A percentile compares a stretch with the other conserved stretches of the same genome.
These are phyloP conservation scores for Babyrousa celebensis DNA, from an alignment of 2,797 vertebrate genomes.

Conservation along the genomic window DNA sequence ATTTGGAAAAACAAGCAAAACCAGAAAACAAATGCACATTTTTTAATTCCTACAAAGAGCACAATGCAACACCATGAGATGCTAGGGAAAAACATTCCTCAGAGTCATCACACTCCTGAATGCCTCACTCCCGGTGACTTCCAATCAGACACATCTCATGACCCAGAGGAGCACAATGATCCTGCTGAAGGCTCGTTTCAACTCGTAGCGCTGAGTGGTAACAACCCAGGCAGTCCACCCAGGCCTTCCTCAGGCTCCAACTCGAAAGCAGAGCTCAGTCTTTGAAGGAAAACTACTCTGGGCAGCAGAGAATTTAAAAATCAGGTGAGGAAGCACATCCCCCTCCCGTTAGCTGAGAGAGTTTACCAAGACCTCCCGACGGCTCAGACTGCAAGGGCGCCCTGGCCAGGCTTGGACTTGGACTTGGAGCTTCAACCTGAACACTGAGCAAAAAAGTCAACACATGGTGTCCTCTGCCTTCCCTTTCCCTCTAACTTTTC, in stretches of 20 bases:
- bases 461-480: not conserved
- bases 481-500: not conserved
- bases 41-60: not conserved
- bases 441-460: not conserved
- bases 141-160: not conserved
- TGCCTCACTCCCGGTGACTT: not conserved
- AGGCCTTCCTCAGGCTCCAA: not conserved
- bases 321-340: not conserved
- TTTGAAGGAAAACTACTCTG: not conserved
- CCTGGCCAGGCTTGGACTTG: not conserved
- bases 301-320: not conserved
- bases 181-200: not conserved
- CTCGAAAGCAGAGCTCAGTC: not conserved
- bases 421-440: not conserved
- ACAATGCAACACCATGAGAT: not conserved
- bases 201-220: not conserved
- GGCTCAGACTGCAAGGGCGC: not conserved
- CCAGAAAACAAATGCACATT: constrained; percentile 49
- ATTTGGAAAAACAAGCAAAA: constrained; percentile 22
- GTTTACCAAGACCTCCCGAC: not conserved
- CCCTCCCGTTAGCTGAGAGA: not conserved
- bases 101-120: not conserved
- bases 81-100: not conserved
- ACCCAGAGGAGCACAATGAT: not conserved
- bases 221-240: not conserved